Evolutionary conservation across 92 coral and sea anemone species (phyloP).

Genomic region (Siderastrea siderea): DNA sequence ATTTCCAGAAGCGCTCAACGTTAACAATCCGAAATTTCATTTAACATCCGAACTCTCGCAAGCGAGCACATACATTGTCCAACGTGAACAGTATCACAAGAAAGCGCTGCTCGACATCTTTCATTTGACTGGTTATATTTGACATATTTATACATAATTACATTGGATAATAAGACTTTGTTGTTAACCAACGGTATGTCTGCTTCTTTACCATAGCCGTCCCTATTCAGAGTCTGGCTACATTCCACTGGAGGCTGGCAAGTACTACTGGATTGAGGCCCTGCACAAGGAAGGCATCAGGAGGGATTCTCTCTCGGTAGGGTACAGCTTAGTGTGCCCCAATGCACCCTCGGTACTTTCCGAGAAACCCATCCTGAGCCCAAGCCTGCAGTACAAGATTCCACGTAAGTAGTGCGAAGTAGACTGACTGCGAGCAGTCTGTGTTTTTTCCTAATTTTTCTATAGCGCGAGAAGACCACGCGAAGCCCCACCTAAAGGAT

Average conservation of each 20-base stretch:
- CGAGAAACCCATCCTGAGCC: slow-evolving; percentile 66
- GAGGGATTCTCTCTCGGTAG: slow-evolving; percentile 80
- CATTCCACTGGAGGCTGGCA: slow-evolving; percentile 85
- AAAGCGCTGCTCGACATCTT: background rate
- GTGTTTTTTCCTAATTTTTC: background rate
- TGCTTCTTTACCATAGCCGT: background rate
- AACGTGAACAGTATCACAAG: background rate
- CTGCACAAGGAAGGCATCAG: slow-evolving; percentile 84
- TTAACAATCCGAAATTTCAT: too few species aligned
- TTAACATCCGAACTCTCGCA: background rate
- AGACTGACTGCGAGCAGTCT: background rate
- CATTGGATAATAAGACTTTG: too few species aligned
- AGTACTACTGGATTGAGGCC: slow-evolving; percentile 91
- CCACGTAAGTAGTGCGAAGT: slow-evolving; percentile 75
- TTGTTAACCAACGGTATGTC: too few species aligned
- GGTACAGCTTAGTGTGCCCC: slow-evolving; percentile 84
- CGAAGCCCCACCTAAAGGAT: too few species aligned
- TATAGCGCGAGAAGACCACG: too few species aligned
- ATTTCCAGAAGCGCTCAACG: background rate
- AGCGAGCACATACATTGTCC: too few species aligned
- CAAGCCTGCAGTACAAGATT: slow-evolving; percentile 84
- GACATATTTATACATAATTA: background rate
- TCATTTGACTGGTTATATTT: background rate
- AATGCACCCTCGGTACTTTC: slow-evolving; percentile 62
- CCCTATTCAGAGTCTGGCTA: slow-evolving; percentile 52